These are phyloP conservation scores for Dromius quadrimaculatus DNA, from an alignment of 2,888 invertebrate species.

Conservation along the genomic window DNA sequence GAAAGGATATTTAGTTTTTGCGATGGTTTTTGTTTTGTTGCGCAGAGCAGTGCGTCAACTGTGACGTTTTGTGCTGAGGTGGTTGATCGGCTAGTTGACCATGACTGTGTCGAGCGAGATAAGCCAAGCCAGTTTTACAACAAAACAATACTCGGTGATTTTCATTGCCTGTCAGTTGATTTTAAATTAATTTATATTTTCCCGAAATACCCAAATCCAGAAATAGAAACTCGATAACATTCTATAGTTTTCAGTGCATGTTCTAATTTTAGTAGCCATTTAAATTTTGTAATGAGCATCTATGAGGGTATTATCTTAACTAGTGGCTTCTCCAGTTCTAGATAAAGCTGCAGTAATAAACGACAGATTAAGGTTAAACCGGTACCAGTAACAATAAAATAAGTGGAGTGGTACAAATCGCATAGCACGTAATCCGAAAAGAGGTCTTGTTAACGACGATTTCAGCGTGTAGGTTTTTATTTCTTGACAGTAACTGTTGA, in stretches of 20 bases:
- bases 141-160: too few species aligned
- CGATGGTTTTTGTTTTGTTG: constrained; percentile 28
- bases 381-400: constrained; percentile 35
- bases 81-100: constrained; percentile 44
- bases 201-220: too few species aligned
- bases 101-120: constrained; percentile 44
- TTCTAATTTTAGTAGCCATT: constrained; percentile 5
- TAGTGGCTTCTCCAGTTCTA: constrained; percentile 3
- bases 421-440: constrained; percentile 12
- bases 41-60: constrained; percentile 16
- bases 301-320: constrained; percentile 23
- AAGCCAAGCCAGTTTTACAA: constrained; percentile 33
- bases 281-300: constrained; percentile 18
- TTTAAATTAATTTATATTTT: too few species aligned
- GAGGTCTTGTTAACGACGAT: constrained; percentile 10
- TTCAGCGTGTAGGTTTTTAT: too few species aligned
- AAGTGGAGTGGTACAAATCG: constrained; percentile 11
- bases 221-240: too few species aligned
- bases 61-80: constrained; percentile 42
- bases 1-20: constrained; percentile 34
- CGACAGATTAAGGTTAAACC: constrained; percentile 26
- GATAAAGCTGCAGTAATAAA: constrained; percentile 23
- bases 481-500: too few species aligned
- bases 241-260: too few species aligned
- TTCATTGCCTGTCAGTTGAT: too few species aligned